A percentile compares a stretch with the other conserved stretches of the same genome.
Conservation (phyloP, 2,888 invertebrate genomes). For the Cheiracanthium punctorium region DNA sequence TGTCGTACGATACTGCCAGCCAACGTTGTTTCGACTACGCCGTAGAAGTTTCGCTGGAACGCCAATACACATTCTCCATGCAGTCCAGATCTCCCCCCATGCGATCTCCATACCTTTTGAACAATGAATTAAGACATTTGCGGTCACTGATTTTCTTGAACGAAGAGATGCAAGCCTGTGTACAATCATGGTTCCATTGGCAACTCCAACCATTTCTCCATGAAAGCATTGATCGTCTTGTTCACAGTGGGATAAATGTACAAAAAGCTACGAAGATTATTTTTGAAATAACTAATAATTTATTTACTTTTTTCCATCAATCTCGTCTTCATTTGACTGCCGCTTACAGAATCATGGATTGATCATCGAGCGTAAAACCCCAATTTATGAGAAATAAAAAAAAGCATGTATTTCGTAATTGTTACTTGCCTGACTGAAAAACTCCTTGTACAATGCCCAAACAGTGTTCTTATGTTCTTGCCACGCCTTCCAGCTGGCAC, state of each 20-base stretch:
- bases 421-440: conserved; percentile 44
- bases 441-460: conserved; percentile 55
- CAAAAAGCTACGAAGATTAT: background rate
- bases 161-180: background rate
- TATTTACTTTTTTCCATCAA: too few relatives aligned
- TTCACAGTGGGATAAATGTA: background rate
- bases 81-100: background rate
- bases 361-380: too few relatives aligned
- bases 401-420: too few relatives aligned
- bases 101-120: background rate
- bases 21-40: too few relatives aligned
- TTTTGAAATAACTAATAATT: too few relatives aligned
- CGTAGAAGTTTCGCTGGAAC: too few relatives aligned
- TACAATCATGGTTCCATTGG: background rate
- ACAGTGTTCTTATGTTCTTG: conserved; percentile 40
- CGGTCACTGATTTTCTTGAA: background rate
- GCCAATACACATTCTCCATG: too few relatives aligned
- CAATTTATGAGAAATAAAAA: too few relatives aligned
- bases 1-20: too few relatives aligned
- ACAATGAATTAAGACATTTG: background rate
- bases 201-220: background rate
- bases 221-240: background rate
- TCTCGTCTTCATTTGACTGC: too few relatives aligned
- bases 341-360: too few relatives aligned
- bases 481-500: conserved; percentile 47